Percentiles rank a stretch among this genome's conserved stretches.
These are phyloP conservation scores for Gambusia yucatana DNA, from an alignment of 2,797 vertebrate genomes.

Conservation along the genomic window DNA sequence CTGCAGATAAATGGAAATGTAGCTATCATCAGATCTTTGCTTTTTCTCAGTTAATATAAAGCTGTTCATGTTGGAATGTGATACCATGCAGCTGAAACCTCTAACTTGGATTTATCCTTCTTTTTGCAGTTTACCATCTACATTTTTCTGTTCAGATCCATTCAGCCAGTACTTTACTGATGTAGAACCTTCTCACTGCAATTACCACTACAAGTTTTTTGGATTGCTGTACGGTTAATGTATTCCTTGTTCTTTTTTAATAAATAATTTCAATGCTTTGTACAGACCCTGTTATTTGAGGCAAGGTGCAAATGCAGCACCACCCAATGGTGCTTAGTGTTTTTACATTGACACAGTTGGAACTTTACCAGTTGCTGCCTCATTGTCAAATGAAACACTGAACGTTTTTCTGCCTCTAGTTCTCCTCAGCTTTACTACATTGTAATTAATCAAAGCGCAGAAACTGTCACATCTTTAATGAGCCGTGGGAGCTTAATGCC, in stretches of 20 bases:
- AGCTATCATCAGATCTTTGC: too few species aligned
- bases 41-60: too few species aligned
- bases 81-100: too few species aligned
- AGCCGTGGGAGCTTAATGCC: constrained; percentile 57
- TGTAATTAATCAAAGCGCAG: constrained; percentile 61
- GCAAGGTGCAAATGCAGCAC: neutral
- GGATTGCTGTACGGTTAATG: too few species aligned
- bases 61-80: too few species aligned
- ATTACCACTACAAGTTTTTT: too few species aligned
- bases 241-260: neutral
- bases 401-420: constrained; percentile 46
- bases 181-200: too few species aligned
- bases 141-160: too few species aligned
- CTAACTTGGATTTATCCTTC: too few species aligned
- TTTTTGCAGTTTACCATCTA: too few species aligned
- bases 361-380: constrained; percentile 20
- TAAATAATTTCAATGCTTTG: neutral
- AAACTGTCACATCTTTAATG: constrained; percentile 66
- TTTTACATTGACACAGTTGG: constrained; percentile 11
- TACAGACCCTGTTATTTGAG: neutral
- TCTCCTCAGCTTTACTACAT: constrained; percentile 33
- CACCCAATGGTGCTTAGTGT: neutral
- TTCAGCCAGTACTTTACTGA: too few species aligned
- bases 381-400: constrained; percentile 31
- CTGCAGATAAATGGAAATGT: too few species aligned